phyloP scores from a whole-genome alignment of 2,888 invertebrate species.

The Tridacna crocea region DNA sequence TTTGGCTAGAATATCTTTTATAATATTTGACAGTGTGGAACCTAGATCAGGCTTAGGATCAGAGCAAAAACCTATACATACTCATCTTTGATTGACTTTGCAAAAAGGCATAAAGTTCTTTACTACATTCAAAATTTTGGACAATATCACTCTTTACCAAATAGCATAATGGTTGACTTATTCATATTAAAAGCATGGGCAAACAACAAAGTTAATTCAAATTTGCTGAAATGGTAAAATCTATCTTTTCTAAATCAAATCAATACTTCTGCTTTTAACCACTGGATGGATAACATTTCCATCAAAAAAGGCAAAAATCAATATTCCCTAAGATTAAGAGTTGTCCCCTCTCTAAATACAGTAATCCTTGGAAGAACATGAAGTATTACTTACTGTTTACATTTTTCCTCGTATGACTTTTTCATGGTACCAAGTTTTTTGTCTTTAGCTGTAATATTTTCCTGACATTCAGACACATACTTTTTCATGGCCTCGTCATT shows the following conservation, averaged over 20 bases:
- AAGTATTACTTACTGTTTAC: slow-evolving; percentile 88
- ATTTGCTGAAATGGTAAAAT: background rate
- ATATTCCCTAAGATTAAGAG: no score
- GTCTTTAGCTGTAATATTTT: slow-evolving; percentile 91
- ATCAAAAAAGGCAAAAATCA: no score
- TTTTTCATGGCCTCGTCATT: slow-evolving; percentile 89
- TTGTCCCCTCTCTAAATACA: no score
- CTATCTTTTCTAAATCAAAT: no score
- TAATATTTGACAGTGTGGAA: no score
- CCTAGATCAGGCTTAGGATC: no score
- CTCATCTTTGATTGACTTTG: no score
- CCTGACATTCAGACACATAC: slow-evolving; percentile 89
- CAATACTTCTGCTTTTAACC: no score
- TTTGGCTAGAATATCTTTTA: background rate
- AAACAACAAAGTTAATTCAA: background rate
- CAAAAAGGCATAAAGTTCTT: background rate
- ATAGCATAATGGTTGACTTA: background rate
- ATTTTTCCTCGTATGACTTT: slow-evolving; percentile 94
- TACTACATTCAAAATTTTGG: background rate
- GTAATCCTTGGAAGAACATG: no score
- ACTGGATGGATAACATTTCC: no score
- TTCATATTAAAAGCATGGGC: background rate
- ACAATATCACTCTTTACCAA: background rate
- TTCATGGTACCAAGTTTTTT: slow-evolving; percentile 88
- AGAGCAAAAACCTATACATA: no score